These are phyloP conservation scores for Clarias laeviceps DNA, from an alignment of 2,797 vertebrate species.

Conservation along the genomic window DNA sequence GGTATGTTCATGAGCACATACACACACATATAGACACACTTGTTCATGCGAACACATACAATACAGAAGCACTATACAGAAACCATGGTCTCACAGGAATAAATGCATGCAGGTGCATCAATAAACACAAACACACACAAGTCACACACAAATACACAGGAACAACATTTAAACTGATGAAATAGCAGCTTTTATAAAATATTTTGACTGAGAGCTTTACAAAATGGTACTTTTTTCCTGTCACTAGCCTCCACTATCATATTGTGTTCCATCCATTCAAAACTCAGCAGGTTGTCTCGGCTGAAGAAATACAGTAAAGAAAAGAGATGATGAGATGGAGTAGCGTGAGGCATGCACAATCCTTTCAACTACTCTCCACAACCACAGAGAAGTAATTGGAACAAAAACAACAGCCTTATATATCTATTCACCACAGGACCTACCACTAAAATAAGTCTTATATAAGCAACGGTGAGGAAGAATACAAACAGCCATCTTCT, in stretches of 20 bases:
- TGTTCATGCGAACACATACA: background rate
- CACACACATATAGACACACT: conserved; percentile 34
- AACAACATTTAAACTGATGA: conserved; percentile 29
- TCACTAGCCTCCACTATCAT: conserved; percentile 25
- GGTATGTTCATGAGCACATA: conserved; percentile 42
- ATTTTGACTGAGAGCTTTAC: background rate
- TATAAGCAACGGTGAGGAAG: background rate
- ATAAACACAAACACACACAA: background rate
- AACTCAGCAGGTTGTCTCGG: conserved; percentile 17
- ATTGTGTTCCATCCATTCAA: conserved; percentile 29
- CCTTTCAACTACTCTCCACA: conserved; percentile 23
- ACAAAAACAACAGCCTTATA: background rate
- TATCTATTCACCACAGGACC: background rate
- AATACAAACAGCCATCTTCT: background rate
- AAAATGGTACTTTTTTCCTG: background rate
- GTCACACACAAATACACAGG: background rate
- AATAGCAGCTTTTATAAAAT: conserved; percentile 11
- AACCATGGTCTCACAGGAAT: conserved; percentile 11
- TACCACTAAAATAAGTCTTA: background rate
- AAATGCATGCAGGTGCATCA: conserved; percentile 3
- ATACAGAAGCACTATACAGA: background rate
- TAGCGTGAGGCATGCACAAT: conserved; percentile 12
- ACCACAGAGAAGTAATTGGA: conserved; percentile 22
- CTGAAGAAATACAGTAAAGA: conserved; percentile 28
- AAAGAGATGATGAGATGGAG: conserved; percentile 25